These are phyloP conservation scores for Vulpes vulpes DNA, from an alignment of 2,113 vertebrate genomes.

Conservation along the genomic window DNA sequence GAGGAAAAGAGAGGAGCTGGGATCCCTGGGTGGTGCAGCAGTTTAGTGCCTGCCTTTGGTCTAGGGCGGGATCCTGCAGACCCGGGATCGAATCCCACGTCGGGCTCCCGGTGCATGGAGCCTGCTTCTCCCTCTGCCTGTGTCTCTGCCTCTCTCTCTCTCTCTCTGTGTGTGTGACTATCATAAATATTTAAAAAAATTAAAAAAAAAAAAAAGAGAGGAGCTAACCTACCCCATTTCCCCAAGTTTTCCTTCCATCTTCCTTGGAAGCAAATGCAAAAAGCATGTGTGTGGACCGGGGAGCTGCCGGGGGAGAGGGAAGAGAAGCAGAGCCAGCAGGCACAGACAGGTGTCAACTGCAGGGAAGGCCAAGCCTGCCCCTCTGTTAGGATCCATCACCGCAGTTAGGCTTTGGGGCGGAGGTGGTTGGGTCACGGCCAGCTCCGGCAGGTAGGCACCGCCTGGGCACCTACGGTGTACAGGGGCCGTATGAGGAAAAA, in stretches of 20 bases:
- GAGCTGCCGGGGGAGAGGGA: neutral
- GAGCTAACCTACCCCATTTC: neutral
- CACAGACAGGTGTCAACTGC: neutral
- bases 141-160: too few relatives aligned
- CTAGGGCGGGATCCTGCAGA: too few relatives aligned
- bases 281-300: neutral
- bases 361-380: neutral
- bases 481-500: neutral
- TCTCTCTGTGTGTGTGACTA: too few relatives aligned
- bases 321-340: neutral
- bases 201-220: slow-evolving; percentile 22
- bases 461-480: neutral
- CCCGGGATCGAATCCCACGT: too few relatives aligned
- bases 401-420: neutral
- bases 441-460: neutral
- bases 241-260: neutral
- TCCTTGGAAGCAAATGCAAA: neutral
- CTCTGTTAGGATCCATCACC: neutral
- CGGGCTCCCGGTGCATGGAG: too few relatives aligned
- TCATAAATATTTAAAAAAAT: too few relatives aligned
- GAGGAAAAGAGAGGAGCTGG: neutral
- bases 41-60: too few relatives aligned
- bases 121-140: too few relatives aligned
- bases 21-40: too few relatives aligned
- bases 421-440: neutral